phyloP scores from a whole-genome alignment of 2,797 vertebrate species.

The Darevskia nairensis region DNA sequence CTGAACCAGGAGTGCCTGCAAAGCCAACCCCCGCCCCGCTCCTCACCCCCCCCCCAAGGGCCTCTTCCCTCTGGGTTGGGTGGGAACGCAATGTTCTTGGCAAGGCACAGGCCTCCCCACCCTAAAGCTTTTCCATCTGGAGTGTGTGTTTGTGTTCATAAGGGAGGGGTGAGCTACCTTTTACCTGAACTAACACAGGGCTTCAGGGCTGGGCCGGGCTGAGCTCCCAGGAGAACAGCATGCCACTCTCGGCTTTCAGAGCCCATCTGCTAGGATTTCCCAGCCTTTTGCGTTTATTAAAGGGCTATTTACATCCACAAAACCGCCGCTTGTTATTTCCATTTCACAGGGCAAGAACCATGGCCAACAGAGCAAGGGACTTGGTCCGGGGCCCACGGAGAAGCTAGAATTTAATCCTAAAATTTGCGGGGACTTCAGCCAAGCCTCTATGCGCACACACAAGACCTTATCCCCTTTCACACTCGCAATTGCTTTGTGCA shows the following conservation, averaged over 20 bases:
- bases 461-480: no score
- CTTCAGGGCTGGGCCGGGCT: neutral
- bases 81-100: constrained; percentile 38
- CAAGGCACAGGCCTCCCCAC: neutral
- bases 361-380: neutral
- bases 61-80: constrained; percentile 22
- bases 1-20: neutral
- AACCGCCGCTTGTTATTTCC: neutral
- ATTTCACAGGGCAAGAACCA: neutral
- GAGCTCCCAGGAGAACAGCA: neutral
- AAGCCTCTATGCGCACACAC: no score
- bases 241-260: neutral
- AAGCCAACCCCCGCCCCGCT: neutral
- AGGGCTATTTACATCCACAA: neutral
- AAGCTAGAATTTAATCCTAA: neutral
- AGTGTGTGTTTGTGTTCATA: constrained; percentile 2
- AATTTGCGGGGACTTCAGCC: neutral
- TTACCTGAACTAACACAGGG: constrained; percentile 12
- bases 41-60: neutral
- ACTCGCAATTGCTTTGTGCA: no score
- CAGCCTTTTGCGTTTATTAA: neutral
- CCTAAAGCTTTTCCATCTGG: constrained; percentile 13
- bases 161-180: neutral
- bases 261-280: neutral
- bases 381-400: no score